Conservation (phyloP, 2,797 vertebrate species). For the Perdix hodgsoniae region DNA sequence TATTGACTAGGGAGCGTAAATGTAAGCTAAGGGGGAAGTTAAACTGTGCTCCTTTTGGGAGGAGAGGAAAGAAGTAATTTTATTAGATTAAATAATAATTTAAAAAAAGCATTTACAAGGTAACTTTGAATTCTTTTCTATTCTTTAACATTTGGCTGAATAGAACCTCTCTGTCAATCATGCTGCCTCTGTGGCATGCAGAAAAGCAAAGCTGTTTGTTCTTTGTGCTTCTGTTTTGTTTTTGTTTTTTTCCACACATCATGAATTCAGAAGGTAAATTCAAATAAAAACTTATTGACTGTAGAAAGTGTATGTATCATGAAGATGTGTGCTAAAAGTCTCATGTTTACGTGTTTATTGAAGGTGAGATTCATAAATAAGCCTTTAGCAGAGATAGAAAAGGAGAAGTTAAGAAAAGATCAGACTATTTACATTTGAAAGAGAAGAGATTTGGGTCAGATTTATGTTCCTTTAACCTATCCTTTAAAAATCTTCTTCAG, state of each 20-base stretch:
- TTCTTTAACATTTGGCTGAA: neutral
- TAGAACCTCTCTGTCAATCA: neutral
- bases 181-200: neutral
- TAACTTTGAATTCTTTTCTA: neutral
- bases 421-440: neutral
- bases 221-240: neutral
- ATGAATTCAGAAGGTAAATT: neutral
- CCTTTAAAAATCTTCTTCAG: neutral
- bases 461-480: neutral
- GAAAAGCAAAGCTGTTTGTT: neutral
- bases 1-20: neutral
- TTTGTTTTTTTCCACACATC: neutral
- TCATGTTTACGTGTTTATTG: neutral
- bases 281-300: neutral
- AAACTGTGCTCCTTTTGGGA: neutral
- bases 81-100: neutral
- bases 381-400: neutral
- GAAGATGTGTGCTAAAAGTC: neutral
- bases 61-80: accelerated
- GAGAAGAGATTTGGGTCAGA: neutral
- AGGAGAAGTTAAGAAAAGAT: neutral
- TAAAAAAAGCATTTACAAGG: neutral
- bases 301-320: neutral
- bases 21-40: neutral
- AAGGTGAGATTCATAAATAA: neutral